Evolutionary conservation across 2,797 vertebrate species (phyloP).

Genomic region (Ptychadena robeensis): DNA sequence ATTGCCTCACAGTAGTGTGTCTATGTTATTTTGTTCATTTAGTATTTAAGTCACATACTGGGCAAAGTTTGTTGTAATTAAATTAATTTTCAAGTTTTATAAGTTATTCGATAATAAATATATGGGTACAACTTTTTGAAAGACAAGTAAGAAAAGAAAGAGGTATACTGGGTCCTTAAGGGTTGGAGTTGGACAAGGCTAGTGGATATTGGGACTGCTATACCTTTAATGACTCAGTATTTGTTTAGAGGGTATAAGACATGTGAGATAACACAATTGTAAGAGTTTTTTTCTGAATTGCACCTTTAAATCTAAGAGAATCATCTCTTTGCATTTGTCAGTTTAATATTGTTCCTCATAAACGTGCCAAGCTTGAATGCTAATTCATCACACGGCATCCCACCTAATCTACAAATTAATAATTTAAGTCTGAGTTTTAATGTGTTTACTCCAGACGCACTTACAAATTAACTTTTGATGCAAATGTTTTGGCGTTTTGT

Average conservation of each 20-base stretch:
- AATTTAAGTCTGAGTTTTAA: constrained; percentile 17
- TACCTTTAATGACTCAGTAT: background rate
- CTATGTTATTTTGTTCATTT: no score
- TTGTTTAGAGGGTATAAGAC: background rate
- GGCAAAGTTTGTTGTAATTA: no score
- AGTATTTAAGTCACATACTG: no score
- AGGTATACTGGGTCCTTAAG: no score
- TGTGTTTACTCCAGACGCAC: constrained; percentile 20
- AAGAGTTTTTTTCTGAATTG: background rate
- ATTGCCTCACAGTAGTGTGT: no score
- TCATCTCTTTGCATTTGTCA: background rate
- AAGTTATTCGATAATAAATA: no score
- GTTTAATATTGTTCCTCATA: constrained; percentile 1
- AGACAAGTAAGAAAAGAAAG: no score
- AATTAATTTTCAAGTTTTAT: no score
- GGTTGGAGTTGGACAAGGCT: no score
- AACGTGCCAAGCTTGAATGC: constrained; percentile 7
- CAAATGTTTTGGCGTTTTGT: constrained; percentile 33
- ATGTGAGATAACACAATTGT: background rate
- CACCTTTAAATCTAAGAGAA: background rate
- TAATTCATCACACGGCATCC: background rate
- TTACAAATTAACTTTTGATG: constrained; percentile 31
- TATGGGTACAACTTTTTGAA: no score
- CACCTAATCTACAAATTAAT: constrained; percentile 4
- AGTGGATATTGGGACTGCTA: background rate